Evolutionary conservation across 2,797 vertebrate species (phyloP).

Genomic region (Chiropotes sagulatus): DNA sequence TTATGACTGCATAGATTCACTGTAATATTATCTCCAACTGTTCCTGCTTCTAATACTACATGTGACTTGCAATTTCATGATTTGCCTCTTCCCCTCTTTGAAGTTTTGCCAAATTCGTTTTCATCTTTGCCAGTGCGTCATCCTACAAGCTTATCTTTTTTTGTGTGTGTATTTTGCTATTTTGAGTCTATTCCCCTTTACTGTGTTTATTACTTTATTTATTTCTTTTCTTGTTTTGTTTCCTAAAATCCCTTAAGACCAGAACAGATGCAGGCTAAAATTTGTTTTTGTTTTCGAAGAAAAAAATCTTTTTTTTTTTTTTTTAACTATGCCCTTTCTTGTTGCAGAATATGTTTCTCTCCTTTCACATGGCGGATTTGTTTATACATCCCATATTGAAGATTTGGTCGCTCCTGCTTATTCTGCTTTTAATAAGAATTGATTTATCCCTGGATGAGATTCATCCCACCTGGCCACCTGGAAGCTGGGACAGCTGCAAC

Average conservation of each 20-base stretch:
- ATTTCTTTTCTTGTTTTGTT: background rate
- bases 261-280: slow-evolving; percentile 20
- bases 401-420: background rate
- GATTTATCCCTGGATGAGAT: background rate
- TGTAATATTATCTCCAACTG: background rate
- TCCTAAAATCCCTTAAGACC: slow-evolving; percentile 1
- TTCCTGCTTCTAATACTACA: background rate
- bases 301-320: background rate
- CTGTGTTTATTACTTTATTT: no score
- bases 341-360: background rate
- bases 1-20: background rate
- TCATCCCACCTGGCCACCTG: background rate
- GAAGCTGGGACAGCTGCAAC: background rate
- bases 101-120: background rate
- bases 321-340: background rate
- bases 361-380: background rate
- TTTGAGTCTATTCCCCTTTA: background rate
- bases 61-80: background rate
- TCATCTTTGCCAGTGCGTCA: background rate
- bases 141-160: background rate
- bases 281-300: slow-evolving; percentile 23
- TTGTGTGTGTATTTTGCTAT: background rate
- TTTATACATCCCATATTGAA: background rate
- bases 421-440: background rate
- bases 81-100: background rate